phyloP scores from a whole-genome alignment of 2,113 vertebrate genomes.

The Phodopus roborovskii region DNA sequence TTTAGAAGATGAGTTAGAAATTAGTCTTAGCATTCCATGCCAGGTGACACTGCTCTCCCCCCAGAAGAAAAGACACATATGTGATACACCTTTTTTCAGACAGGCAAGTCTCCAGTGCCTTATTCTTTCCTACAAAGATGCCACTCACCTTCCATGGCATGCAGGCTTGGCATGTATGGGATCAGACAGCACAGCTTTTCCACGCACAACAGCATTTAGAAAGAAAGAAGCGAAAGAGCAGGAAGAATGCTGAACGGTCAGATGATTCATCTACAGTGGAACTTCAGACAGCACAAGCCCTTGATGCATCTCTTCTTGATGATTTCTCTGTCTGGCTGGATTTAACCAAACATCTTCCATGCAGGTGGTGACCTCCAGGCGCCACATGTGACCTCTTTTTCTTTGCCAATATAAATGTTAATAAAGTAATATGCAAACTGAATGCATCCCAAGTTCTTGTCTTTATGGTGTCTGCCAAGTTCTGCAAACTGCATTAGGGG shows the following conservation, averaged over 20 bases:
- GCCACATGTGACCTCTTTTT: conserved; percentile 31
- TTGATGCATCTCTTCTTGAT: background rate
- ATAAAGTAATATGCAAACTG: conserved; percentile 68
- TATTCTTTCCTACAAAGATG: background rate
- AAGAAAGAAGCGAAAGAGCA: background rate
- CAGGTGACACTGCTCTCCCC: background rate
- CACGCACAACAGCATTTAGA: background rate
- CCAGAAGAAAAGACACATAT: background rate
- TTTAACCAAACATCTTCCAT: conserved; percentile 36
- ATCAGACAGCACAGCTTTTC: background rate
- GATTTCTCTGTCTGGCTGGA: background rate
- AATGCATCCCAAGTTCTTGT: conserved; percentile 27
- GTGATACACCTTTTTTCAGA: background rate
- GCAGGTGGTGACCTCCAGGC: background rate
- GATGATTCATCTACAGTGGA: background rate
- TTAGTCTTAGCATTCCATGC: background rate
- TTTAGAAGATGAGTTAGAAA: background rate
- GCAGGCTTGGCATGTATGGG: background rate
- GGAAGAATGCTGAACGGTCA: background rate
- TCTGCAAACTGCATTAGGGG: conserved; percentile 1
- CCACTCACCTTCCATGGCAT: background rate
- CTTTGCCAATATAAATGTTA: conserved; percentile 62
- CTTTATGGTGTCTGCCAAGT: background rate
- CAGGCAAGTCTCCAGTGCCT: background rate
- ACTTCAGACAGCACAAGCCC: background rate